Percentiles rank a stretch among this genome's conserved stretches.
These are phyloP conservation scores for Eudyptes chrysolophus DNA, from an alignment of 2,113 vertebrate genomes.

Conservation along the genomic window DNA sequence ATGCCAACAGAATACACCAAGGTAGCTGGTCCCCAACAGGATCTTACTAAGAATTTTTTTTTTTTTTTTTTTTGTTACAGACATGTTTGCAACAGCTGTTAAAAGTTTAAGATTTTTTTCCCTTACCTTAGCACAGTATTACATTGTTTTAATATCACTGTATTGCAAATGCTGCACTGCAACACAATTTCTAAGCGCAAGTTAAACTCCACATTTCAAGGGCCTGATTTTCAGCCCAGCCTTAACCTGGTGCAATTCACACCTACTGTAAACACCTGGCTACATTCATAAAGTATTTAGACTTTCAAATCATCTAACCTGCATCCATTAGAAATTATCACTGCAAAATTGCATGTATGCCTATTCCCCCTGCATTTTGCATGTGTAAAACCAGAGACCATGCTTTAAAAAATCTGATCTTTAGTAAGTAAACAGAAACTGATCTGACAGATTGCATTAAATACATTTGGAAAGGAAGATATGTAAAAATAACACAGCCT, in stretches of 20 bases:
- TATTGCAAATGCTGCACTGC: background rate
- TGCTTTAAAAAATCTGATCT: constrained; percentile 16
- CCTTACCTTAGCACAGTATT: background rate
- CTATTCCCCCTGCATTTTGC: background rate
- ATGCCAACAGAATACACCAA: constrained; percentile 30
- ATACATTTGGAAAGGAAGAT: background rate
- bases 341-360: background rate
- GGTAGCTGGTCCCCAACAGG: constrained; percentile 11
- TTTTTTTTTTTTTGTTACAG: background rate
- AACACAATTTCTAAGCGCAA: background rate
- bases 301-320: background rate
- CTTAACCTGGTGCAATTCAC: background rate
- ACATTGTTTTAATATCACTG: background rate
- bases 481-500: constrained; percentile 14
- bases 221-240: background rate
- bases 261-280: background rate
- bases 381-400: background rate
- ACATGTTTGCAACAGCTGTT: background rate
- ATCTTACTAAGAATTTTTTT: background rate
- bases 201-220: background rate
- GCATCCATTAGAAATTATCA: background rate
- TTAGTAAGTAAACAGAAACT: constrained; percentile 22
- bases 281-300: background rate
- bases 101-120: background rate
- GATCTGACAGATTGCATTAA: constrained; percentile 16